Evolutionary conservation across 2,113 vertebrate species (phyloP).

Genomic region (Centropus bengalensis): DNA sequence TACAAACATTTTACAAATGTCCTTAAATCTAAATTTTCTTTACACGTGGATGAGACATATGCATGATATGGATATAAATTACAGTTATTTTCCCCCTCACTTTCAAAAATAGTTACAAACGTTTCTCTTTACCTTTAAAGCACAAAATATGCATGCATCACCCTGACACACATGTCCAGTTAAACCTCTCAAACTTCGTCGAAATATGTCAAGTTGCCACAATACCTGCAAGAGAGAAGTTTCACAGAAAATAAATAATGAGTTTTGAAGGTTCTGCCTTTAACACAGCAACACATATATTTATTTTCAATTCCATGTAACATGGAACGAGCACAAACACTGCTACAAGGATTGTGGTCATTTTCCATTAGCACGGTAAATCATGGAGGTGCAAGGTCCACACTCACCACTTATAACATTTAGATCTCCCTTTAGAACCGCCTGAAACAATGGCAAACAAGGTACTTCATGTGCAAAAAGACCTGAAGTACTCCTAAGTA

Average conservation of each 20-base stretch:
- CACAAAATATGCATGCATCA: slow-evolving; percentile 97
- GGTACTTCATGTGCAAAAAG: neutral
- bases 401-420: neutral
- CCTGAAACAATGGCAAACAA: neutral
- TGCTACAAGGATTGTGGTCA: neutral
- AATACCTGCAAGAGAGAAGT: slow-evolving; percentile 82
- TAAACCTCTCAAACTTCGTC: slow-evolving; percentile 91
- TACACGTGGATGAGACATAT: neutral
- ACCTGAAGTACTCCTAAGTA: neutral
- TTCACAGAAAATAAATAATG: neutral
- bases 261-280: neutral
- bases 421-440: neutral
- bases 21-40: neutral
- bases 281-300: neutral
- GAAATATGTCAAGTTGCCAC: slow-evolving; percentile 98
- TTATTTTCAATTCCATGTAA: neutral
- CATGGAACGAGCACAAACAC: neutral
- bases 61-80: neutral
- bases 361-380: neutral
- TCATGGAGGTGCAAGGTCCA: neutral
- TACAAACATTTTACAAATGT: neutral
- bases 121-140: slow-evolving; percentile 88
- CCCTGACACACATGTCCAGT: slow-evolving; percentile 93
- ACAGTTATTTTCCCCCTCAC: neutral
- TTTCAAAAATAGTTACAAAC: neutral